Percentiles rank a stretch among this genome's conserved stretches.
Evolutionary conservation across 2,113 vertebrate genomes (phyloP).

Genomic region (Brachyhypopomus gauderio): DNA sequence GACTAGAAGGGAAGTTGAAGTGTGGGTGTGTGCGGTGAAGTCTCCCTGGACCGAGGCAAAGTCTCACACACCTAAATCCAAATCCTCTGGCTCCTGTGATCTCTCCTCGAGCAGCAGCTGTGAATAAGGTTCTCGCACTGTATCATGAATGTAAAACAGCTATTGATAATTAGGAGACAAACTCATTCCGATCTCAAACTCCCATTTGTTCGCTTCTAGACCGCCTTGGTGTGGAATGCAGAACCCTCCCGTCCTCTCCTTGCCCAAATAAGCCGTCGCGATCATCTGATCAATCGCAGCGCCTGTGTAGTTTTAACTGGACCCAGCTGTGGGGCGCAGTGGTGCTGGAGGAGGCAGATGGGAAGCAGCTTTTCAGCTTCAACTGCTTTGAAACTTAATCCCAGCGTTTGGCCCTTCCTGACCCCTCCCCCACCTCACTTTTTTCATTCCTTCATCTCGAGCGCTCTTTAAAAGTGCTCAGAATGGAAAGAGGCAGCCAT

Average conservation of each 20-base stretch:
- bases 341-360: constrained; percentile 62
- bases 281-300: constrained; percentile 66
- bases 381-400: constrained; percentile 64
- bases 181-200: neutral
- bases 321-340: constrained; percentile 58
- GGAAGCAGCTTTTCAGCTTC: constrained; percentile 50
- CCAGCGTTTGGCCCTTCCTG: constrained; percentile 53
- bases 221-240: constrained; percentile 23
- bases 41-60: neutral
- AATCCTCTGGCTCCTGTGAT: constrained; percentile 33
- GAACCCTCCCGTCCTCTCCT: constrained; percentile 36
- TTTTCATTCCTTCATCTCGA: constrained; percentile 60
- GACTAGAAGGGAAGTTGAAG: neutral
- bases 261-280: constrained; percentile 38
- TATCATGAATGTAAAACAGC: neutral
- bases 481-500: constrained; percentile 57
- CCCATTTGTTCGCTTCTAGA: constrained; percentile 5
- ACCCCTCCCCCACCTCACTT: constrained; percentile 67
- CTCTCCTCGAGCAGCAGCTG: neutral
- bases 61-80: neutral
- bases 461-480: constrained; percentile 61
- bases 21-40: neutral
- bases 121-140: neutral
- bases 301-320: constrained; percentile 64
- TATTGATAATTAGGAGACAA: neutral